A percentile compares a stretch with the other conserved stretches of the same genome.
phyloP scores from a whole-genome alignment of 2,797 vertebrate genomes.

The Fistularia commersonii region DNA sequence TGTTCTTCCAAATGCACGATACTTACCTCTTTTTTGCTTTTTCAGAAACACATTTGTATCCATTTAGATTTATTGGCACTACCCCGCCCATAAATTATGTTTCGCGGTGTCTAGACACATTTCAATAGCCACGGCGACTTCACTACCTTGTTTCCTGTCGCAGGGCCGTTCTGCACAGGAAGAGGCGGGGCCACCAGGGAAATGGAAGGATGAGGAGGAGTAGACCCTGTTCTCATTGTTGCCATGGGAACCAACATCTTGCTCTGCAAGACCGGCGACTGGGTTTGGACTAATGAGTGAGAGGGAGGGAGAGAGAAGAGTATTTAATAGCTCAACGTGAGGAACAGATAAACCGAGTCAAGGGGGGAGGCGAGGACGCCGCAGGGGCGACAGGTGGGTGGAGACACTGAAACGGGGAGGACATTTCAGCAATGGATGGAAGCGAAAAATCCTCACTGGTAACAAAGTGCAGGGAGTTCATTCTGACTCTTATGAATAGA shows the following conservation, averaged over 20 bases:
- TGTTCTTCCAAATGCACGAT: neutral
- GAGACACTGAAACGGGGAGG: slow-evolving; percentile 34
- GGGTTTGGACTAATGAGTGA: slow-evolving; percentile 76
- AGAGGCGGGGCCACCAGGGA: slow-evolving; percentile 84
- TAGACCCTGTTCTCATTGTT: slow-evolving; percentile 80
- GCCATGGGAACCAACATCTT: slow-evolving; percentile 89
- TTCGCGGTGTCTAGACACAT: neutral
- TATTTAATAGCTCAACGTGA: slow-evolving; percentile 32
- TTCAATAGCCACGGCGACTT: neutral
- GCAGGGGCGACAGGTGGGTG: slow-evolving; percentile 30
- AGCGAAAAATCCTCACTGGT: slow-evolving; percentile 22
- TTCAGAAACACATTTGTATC: neutral
- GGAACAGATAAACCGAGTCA: slow-evolving; percentile 41
- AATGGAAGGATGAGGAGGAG: slow-evolving; percentile 76
- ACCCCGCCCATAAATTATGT: neutral
- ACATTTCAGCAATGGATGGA: slow-evolving; percentile 19
- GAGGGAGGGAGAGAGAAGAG: slow-evolving; percentile 16
- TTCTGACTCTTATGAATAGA: slow-evolving; percentile 31
- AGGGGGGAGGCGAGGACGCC: slow-evolving; percentile 31
- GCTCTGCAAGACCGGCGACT: slow-evolving; percentile 83
- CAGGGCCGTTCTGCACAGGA: slow-evolving; percentile 85
- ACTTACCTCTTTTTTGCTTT: neutral
- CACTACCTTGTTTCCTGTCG: slow-evolving; percentile 83
- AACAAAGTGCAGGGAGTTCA: slow-evolving; percentile 32
- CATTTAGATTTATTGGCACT: neutral